Percentiles rank a stretch among this genome's conserved stretches.
Evolutionary conservation across 2,888 invertebrate species (phyloP).

Genomic region (Alloplasta piceator): DNA sequence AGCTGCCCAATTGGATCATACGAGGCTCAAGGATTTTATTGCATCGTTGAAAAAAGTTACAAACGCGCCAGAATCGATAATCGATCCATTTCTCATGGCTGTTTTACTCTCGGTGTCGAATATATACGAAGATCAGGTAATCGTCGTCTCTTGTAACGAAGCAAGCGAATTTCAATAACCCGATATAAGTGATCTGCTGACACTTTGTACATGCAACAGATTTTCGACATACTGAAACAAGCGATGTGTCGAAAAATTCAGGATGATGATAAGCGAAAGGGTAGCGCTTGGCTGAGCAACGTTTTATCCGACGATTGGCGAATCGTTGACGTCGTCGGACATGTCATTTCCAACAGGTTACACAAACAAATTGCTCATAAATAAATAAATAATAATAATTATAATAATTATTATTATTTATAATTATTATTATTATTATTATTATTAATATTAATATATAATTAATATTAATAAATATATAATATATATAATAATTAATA

Average conservation of each 20-base stretch:
- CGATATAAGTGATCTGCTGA: no score
- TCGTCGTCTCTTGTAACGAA: background rate
- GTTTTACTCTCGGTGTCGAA: conserved; percentile 85
- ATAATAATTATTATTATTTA: conserved; percentile 21
- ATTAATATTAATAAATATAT: no score
- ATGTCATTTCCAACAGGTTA: conserved; percentile 84
- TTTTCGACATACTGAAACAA: conserved; percentile 79
- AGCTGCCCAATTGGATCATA: conserved; percentile 82
- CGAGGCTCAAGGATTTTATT: conserved; percentile 83
- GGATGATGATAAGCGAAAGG: conserved; percentile 82
- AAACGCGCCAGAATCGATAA: conserved; percentile 85
- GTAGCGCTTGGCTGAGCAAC: conserved; percentile 86
- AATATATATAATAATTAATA: no score
- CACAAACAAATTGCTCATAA: conserved; percentile 57
- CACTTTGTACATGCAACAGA: conserved; percentile 67
- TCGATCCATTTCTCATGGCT: conserved; percentile 87
- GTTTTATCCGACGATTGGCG: conserved; percentile 80
- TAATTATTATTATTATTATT: background rate
- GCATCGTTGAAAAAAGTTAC: conserved; percentile 84
- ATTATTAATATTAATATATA: no score
- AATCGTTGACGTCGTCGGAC: conserved; percentile 82
- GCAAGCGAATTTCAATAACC: background rate
- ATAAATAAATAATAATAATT: no score
- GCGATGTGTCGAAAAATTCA: conserved; percentile 81
- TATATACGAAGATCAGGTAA: conserved; percentile 84